A percentile compares a stretch with the other conserved stretches of the same genome.
phyloP scores from a whole-genome alignment of 2,888 invertebrate genomes.

The Eilema sororculum region DNA sequence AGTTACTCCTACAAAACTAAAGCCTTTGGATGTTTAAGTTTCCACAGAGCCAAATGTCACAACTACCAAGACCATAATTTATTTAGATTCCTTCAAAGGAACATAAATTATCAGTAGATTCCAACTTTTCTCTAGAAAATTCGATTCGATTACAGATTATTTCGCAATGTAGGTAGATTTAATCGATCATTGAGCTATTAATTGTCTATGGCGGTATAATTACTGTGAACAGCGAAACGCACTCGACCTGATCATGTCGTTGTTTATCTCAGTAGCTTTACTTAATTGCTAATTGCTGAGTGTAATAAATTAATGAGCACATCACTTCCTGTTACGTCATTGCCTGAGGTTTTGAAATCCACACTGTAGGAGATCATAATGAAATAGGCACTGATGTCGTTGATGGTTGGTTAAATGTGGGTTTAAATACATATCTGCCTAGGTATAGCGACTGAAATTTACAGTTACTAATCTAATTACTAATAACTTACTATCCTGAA shows the following conservation, averaged over 20 bases:
- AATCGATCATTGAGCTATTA: slow-evolving; percentile 50
- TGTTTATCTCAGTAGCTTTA: slow-evolving; percentile 40
- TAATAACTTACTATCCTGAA: too few species aligned
- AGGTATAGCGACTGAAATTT: too few species aligned
- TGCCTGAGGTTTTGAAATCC: not conserved
- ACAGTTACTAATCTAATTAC: too few species aligned
- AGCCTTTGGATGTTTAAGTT: too few species aligned
- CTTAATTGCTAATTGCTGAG: slow-evolving; percentile 47
- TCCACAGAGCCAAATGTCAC: too few species aligned
- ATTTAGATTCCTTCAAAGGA: too few species aligned
- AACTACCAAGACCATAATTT: too few species aligned
- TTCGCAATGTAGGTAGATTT: slow-evolving; percentile 30
- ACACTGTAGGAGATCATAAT: not conserved
- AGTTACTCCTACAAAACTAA: too few species aligned
- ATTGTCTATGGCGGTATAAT: slow-evolving; percentile 41
- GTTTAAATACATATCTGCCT: too few species aligned
- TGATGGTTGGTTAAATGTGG: too few species aligned
- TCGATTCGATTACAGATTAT: not conserved
- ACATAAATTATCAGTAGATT: not conserved
- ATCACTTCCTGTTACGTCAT: slow-evolving; percentile 39
- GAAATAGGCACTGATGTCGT: too few species aligned
- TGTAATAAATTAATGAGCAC: slow-evolving; percentile 30
- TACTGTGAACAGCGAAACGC: slow-evolving; percentile 53
- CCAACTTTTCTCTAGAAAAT: slow-evolving; percentile 5
- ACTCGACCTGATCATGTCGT: slow-evolving; percentile 48